Evolutionary conservation across 1,140 invertebrate species (phyloP).

Genomic region (Zaprionus africanus): DNA sequence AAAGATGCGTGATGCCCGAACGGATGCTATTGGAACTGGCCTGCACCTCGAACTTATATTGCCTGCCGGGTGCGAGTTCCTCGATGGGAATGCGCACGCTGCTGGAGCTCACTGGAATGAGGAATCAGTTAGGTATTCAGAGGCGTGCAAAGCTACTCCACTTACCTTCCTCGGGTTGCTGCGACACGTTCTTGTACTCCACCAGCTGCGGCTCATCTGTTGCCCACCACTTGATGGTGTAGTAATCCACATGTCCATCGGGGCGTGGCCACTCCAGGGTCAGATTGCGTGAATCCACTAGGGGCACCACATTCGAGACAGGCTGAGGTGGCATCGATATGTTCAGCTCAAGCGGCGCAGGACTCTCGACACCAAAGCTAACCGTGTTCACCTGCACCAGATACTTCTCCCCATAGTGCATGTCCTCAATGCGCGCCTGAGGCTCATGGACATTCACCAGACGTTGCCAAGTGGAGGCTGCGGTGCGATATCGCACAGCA

Average conservation of each 20-base stretch:
- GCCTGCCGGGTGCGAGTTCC: conserved; percentile 91
- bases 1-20: conserved; percentile 89
- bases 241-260: conserved; percentile 93
- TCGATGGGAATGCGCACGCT: conserved; percentile 88
- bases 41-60: conserved; percentile 91
- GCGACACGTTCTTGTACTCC: conserved; percentile 44
- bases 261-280: conserved; percentile 94
- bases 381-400: conserved; percentile 94
- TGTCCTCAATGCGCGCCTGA: conserved; percentile 92
- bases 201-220: conserved; percentile 84
- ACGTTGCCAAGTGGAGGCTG: conserved; percentile 88
- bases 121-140: background rate
- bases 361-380: conserved; percentile 92
- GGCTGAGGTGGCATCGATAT: conserved; percentile 94
- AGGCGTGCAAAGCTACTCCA: background rate
- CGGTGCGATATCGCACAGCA: conserved; percentile 91
- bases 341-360: conserved; percentile 90
- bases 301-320: conserved; percentile 90
- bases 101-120: conserved; percentile 34
- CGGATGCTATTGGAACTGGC: conserved; percentile 91
- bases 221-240: conserved; percentile 91
- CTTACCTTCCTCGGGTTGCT: conserved; percentile 54
- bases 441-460: conserved; percentile 87
- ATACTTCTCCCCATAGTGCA: conserved; percentile 95
- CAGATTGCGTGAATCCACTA: conserved; percentile 95